Percentiles rank a stretch among this genome's conserved stretches.
These are phyloP conservation scores for Pteronotus mesoamericanus DNA, from an alignment of 2,797 vertebrate genomes.

Conservation along the genomic window DNA sequence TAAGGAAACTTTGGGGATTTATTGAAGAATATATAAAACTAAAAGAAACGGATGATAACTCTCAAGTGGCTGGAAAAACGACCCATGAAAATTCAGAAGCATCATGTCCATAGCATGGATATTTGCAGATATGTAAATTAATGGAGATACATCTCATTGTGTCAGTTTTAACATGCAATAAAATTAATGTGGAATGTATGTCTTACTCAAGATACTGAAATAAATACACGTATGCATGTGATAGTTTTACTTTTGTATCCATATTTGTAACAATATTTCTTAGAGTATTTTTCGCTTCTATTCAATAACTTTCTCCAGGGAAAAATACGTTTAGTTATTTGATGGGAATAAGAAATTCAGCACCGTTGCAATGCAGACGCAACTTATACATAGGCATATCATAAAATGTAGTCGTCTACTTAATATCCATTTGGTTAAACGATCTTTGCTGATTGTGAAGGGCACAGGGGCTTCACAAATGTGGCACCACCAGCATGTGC, in stretches of 20 bases:
- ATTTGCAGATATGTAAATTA: neutral
- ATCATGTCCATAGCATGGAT: accelerated
- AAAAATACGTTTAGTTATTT: neutral
- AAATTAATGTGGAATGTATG: neutral
- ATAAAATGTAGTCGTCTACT: neutral
- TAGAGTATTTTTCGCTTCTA: neutral
- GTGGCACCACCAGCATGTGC: accelerated
- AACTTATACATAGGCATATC: neutral
- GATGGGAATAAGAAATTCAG: neutral
- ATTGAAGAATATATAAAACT: neutral
- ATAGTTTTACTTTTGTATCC: neutral
- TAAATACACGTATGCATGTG: neutral
- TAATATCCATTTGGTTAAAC: neutral
- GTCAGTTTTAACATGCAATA: neutral
- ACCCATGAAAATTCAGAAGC: neutral
- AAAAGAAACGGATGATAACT: neutral
- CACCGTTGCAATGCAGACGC: no score
- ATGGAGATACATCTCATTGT: neutral
- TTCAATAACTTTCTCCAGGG: neutral
- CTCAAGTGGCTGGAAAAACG: neutral
- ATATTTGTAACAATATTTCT: neutral
- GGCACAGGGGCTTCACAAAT: accelerated
- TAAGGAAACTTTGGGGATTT: conserved; percentile 52
- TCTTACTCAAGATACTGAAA: neutral
- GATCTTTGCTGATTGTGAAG: neutral